A percentile compares a stretch with the other conserved stretches of the same genome.
phyloP scores from a whole-genome alignment of 2,797 vertebrate genomes.

The Tokudaia tokunoshimensis region DNA sequence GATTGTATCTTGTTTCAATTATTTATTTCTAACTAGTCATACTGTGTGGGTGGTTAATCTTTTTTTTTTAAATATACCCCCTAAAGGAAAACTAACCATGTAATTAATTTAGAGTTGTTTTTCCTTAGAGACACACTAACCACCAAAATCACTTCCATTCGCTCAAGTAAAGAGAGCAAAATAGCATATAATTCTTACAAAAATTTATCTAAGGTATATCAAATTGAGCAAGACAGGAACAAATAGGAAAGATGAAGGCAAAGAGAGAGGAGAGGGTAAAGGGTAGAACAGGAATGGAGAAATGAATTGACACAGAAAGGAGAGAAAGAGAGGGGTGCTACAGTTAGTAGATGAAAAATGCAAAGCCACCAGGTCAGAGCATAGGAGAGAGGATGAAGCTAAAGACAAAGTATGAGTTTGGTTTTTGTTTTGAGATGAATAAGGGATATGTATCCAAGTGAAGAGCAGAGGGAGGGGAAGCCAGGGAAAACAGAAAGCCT shows the following conservation, averaged over 20 bases:
- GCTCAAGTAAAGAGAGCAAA: conserved; percentile 9
- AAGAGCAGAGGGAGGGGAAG: background rate
- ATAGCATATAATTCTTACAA: background rate
- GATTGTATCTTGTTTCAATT: conserved; percentile 64
- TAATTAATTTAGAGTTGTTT: conserved; percentile 71
- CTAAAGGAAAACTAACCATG: conserved; percentile 51
- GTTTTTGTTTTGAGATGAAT: background rate
- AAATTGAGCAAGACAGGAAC: background rate
- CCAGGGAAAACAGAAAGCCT: background rate
- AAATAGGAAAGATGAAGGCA: background rate
- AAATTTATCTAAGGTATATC: background rate
- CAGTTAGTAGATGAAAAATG: background rate
- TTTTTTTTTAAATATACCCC: conserved; percentile 52
- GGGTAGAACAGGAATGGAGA: background rate
- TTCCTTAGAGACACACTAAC: conserved; percentile 59
- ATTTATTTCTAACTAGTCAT: conserved; percentile 73
- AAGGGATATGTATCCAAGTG: background rate
- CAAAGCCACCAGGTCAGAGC: background rate
- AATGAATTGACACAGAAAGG: background rate
- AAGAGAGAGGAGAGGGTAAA: background rate
- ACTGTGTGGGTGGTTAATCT: conserved; percentile 55
- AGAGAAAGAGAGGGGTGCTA: background rate
- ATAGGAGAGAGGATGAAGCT: background rate
- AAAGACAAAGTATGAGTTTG: background rate
- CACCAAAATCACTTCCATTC: conserved; percentile 29